Evolutionary conservation across 2,113 vertebrate genomes (phyloP).

Genomic region (Piaya cayana): DNA sequence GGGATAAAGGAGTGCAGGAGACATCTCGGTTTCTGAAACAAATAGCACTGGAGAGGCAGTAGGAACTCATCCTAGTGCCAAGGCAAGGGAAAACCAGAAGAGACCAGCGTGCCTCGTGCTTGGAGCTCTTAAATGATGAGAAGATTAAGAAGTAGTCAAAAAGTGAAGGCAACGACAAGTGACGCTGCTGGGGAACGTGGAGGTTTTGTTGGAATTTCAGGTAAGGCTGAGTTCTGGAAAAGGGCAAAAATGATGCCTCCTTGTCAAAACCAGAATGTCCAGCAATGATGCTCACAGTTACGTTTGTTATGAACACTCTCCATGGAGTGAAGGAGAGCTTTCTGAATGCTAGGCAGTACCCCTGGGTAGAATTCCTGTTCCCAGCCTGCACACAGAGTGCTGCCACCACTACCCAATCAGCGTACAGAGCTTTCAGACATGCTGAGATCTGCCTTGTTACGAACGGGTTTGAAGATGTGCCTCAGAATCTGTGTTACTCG

Average conservation of each 20-base stretch:
- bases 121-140: background rate
- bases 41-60: background rate
- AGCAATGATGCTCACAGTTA: background rate
- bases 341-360: background rate
- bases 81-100: background rate
- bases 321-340: background rate
- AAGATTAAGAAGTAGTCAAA: background rate
- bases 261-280: background rate
- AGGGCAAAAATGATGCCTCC: background rate
- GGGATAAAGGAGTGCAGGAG: background rate
- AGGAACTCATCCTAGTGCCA: background rate
- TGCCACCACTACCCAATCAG: background rate
- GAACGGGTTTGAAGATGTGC: no score
- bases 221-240: background rate
- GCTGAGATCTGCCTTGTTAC: background rate
- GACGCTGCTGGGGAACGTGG: background rate
- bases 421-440: background rate
- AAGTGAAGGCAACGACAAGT: background rate
- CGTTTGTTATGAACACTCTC: background rate
- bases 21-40: background rate
- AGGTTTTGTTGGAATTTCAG: background rate
- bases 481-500: no score
- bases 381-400: background rate
- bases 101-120: background rate
- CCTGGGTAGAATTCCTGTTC: background rate